These are phyloP conservation scores for Trachythela sp. DNA, from an alignment of 64 coral and sea anemone species.

Conservation along the genomic window DNA sequence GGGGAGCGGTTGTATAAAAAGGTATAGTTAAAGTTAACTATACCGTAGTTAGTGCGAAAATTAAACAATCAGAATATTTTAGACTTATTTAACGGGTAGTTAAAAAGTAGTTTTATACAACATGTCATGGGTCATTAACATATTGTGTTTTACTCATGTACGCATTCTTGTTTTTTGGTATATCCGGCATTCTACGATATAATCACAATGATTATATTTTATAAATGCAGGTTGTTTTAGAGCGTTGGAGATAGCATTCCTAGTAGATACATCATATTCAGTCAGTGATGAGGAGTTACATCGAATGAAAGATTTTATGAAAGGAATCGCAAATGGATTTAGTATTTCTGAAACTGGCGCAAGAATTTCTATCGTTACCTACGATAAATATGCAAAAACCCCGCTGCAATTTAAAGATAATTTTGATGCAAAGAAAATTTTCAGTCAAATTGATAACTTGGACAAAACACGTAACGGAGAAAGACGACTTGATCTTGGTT, in stretches of 20 bases:
- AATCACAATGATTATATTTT: too few species aligned
- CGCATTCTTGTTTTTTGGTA: too few species aligned
- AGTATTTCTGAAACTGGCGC: not conserved
- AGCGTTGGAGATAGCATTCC: not conserved
- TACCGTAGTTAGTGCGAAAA: too few species aligned
- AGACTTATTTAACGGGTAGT: too few species aligned
- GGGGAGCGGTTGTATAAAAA: too few species aligned
- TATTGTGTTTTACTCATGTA: too few species aligned
- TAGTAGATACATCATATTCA: not conserved
- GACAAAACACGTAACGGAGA: not conserved
- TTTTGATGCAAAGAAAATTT: not conserved
- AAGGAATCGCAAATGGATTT: not conserved
- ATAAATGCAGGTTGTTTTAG: not conserved
- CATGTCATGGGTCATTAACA: too few species aligned
- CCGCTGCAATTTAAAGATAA: not conserved
- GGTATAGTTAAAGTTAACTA: too few species aligned
- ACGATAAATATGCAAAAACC: not conserved
- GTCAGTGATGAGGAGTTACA: slow-evolving; percentile 10
- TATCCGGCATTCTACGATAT: too few species aligned
- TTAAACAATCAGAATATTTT: too few species aligned
- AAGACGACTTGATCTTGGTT: slow-evolving; percentile 21
- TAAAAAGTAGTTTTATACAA: too few species aligned
- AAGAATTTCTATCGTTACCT: not conserved
- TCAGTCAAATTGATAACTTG: not conserved
- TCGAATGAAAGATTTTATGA: slow-evolving; percentile 12